Base-by-base conservation (phyloP, 1,140 invertebrate genomes). In the Papilio machaon region DNA sequence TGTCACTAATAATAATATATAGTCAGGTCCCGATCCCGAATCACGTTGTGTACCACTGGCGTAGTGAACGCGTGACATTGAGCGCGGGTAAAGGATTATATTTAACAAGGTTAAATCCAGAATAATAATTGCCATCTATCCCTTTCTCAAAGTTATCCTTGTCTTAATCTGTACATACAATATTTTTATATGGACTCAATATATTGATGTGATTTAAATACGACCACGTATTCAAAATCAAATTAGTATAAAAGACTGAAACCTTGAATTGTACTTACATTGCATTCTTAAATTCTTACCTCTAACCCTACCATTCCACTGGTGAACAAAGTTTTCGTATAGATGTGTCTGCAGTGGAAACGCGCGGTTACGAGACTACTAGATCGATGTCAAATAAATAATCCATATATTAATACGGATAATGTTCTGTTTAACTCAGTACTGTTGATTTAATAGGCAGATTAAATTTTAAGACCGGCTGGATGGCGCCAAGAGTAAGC, bases 121-220 rank as follows among this genome's bases (percentile, higher is more conserved):
- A 76, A 76, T 76, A 76, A 76, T 76, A 76, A 76, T 76, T 76
- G 38, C 35, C 73, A 8, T 38, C 6, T n/a, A 46, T 73, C 43
- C 43, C 73, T 73, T 73, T 47, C 38, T 13, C 64, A 70, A 35
- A 38, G 13, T 35, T 70, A 70, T 70, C 30, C 64, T 70, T 11
- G 13, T 35, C n/a, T 35, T 64, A 11, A 64, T 64, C 60, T 64
- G n/a, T 30, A n/a, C n/a, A n/a, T n/a, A n/a, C n/a, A n/a, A n/a
- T 30, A 30, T 30, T 30, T 30, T 30, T 30, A 30, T 30, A 30
- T 30, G 23, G 23, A 30, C 23, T 30, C 23, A 30, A 30, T 30
- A 30, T 30, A 30, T 30, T 30, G 23, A 30, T 30, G 23, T 30
- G 23, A 30, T 30, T 30, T 30, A 30, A 30, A 30, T 30, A 30